Conservation (phyloP, 2,797 vertebrate genomes). For the Pangasius mekongensis region DNA sequence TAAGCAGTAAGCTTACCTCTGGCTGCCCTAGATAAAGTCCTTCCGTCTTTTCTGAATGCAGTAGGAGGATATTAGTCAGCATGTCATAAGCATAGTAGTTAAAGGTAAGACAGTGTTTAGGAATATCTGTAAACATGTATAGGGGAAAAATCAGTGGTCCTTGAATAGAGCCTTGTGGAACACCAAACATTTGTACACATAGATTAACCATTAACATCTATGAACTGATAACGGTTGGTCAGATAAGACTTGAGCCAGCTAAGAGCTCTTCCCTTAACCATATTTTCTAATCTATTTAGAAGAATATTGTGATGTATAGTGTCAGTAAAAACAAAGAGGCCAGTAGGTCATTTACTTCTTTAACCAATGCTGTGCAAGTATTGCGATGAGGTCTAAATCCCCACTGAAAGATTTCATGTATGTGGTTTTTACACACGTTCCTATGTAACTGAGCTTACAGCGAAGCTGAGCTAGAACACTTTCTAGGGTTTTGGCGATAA, state of each 20-base stretch:
- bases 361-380: not conserved
- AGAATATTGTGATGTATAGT: not conserved
- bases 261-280: not conserved
- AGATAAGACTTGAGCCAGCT: not conserved
- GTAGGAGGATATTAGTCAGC: no score
- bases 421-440: not conserved
- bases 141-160: not conserved
- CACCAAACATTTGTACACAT: not conserved
- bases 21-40: no score
- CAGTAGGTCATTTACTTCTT: not conserved
- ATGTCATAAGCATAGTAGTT: no score
- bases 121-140: no score
- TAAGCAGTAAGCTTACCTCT: no score
- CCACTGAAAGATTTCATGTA: not conserved
- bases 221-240: not conserved
- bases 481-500: not conserved
- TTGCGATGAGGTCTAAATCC: not conserved
- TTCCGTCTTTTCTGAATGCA: no score
- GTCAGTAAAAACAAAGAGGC: not conserved
- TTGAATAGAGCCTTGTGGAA: not conserved
- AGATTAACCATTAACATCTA: not conserved
- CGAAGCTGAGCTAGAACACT: not conserved
- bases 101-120: no score
- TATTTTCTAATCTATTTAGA: not conserved
- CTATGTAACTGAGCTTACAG: not conserved